Base-by-base conservation (phyloP, 2,888 invertebrate species). In the Drosophila maculinotata region DNA sequence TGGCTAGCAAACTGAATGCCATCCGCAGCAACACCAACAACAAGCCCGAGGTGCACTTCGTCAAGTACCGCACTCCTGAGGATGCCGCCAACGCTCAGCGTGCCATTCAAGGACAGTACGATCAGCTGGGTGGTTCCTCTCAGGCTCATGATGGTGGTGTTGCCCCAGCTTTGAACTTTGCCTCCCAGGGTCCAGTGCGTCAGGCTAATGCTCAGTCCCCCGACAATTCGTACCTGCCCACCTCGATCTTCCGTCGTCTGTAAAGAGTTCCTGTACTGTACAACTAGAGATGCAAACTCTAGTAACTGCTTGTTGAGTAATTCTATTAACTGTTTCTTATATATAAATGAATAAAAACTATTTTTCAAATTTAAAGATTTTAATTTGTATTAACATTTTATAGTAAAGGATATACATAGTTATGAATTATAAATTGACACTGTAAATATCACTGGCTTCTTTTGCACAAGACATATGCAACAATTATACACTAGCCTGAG, bases 31-130 rank as follows among this genome's bases (percentile, higher is more conserved):
- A 81, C 69, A 72, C 38, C 60, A 83, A 79, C 74, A 79, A 83
- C 76, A 88, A 85, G 65, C 87, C 87, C 49, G 88, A 87, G 71
- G 87, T 87, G n/a, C 87, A 87, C 67, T 87, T 87, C 53, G 87
- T 89, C 69, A 89, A 89, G 69, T 89, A 89, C 76, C 82, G 84
- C 53, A 88, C 86, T 0, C 66, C 68, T 2, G 81, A 86, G 69
- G 89, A 89, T 69, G 89, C 89, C 54, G 83, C 76, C 63, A 79
- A 84, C 14, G 89, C 89, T 3, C 88, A 88, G 70, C 63, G 63
- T 0, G 76, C 83, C 23, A 89, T 89, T 51, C 87, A 89, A 58
- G 38, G 30, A 0, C 89, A 88, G 58, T 87, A 89, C 62, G 87
- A 88, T 23, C 65, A 69, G 33, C 25, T 86, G 54, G 80, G 80